phyloP scores from a whole-genome alignment of 2,888 invertebrate genomes.

The Agrotis puta region DNA sequence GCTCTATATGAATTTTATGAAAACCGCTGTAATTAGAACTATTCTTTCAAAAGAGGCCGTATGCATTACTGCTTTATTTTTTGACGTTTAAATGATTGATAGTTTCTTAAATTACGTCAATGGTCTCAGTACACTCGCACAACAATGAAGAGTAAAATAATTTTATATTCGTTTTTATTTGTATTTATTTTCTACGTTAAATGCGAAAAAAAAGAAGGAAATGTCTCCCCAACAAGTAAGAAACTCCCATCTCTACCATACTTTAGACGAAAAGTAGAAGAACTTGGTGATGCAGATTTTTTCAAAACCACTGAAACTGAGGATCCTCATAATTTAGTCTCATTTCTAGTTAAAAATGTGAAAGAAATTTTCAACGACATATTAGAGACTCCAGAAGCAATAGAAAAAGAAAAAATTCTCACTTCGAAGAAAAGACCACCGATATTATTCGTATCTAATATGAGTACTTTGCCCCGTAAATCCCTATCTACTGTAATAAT shows the following conservation, averaged over 20 bases:
- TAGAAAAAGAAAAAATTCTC: background rate
- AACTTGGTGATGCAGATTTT: constrained; percentile 66
- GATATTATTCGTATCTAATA: constrained; percentile 34
- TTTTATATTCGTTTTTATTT: constrained; percentile 51
- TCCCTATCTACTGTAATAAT: constrained; percentile 22
- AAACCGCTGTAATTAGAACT: constrained; percentile 1
- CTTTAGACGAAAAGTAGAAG: constrained; percentile 78
- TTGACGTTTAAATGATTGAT: constrained; percentile 19
- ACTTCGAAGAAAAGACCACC: constrained; percentile 6
- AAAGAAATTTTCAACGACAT: constrained; percentile 77
- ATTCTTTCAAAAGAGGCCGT: constrained; percentile 4
- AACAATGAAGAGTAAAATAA: constrained; percentile 55
- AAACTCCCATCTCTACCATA: constrained; percentile 68
- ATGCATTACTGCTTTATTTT: constrained; percentile 4
- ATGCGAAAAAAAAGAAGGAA: constrained; percentile 48
- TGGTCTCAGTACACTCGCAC: constrained; percentile 9
- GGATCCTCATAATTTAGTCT: constrained; percentile 73
- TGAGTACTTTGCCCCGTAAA: constrained; percentile 32
- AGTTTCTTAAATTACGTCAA: constrained; percentile 12
- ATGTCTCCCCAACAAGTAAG: constrained; percentile 64
- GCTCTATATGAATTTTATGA: background rate
- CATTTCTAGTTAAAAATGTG: constrained; percentile 78
- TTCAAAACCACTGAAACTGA: constrained; percentile 58
- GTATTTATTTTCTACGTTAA: constrained; percentile 45
- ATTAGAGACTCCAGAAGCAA: constrained; percentile 57